Conservation (phyloP, 2,797 vertebrate genomes). For the Sebastes miniatus region DNA sequence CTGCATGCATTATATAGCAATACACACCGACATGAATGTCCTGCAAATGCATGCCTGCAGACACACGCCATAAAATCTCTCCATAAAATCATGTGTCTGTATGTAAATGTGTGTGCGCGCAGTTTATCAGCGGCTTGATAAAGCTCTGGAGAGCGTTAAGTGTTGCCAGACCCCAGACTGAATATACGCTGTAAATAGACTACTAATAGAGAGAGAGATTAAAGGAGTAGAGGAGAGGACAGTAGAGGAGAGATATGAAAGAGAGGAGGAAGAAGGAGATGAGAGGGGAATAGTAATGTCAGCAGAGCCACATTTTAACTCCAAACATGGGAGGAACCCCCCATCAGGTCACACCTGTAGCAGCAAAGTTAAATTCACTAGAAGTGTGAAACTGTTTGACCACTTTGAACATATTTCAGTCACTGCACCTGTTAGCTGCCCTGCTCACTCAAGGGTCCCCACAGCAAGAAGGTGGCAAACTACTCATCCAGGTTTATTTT, state of each 20-base stretch:
- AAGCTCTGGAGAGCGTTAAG: constrained; percentile 72
- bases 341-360: constrained; percentile 44
- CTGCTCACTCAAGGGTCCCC: not conserved
- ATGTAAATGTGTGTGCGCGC: constrained; percentile 54
- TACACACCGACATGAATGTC: constrained; percentile 26
- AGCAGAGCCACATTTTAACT: constrained; percentile 35
- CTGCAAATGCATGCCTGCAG: constrained; percentile 27
- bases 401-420: not conserved
- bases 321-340: constrained; percentile 2
- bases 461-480: not conserved
- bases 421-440: not conserved
- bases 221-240: constrained; percentile 68
- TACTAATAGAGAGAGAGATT: constrained; percentile 78
- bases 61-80: constrained; percentile 20
- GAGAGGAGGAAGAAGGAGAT: constrained; percentile 61
- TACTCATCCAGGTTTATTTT: not conserved
- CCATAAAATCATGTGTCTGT: constrained; percentile 30
- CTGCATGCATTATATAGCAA: constrained; percentile 24
- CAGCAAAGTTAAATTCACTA: not conserved
- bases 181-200: constrained; percentile 78
- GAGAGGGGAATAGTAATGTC: constrained; percentile 72
- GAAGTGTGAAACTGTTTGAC: not conserved
- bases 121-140: constrained; percentile 74
- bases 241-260: constrained; percentile 71
- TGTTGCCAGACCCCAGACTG: constrained; percentile 72